Evolutionary conservation across 2,888 invertebrate genomes (phyloP), one percentile per base, ranked within the genome.

Genomic region (Caenorhabditis sinica): DNA sequence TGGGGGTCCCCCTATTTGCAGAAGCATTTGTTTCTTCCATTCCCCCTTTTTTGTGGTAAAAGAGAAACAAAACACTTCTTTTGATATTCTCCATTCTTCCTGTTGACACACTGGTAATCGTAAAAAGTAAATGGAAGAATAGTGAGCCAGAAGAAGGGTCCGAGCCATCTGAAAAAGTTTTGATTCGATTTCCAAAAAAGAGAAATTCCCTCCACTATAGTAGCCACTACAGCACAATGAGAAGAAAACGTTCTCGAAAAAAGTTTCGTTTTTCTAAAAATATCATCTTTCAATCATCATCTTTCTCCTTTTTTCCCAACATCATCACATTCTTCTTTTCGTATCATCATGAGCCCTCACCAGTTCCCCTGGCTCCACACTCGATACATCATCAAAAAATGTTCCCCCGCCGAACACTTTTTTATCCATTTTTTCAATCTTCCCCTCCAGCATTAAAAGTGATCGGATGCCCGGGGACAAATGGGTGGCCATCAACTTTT

Each of bases 401-500:
- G 11, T 45, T 63, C 63, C 40, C 11, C 60, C 40, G 36, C 36
- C 36, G 43, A 43, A 63, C 40, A 43, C 40, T 65, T 66, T 65
- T 56, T 68, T 77, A 80, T 80, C 79, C 65, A 45, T 43, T 66
- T 72, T 73, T 73, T 56, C 60, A 56, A 80, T 80, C 80, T 73
- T n/a, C n/a, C 23, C n/a, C 23, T 28, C 36, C 72, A 61, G n/a
- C 28, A 45, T 51, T 49, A 51, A 75, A 75, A 66, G 66, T 56
- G 69, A 61, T 40, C 68, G 77, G 76, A 66, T 56, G 60, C 30
- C 33, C 28, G 25, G 13, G 60, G 51, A 51, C 51, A 72, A 63
- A 51, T 51, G 51, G 65, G 63, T 74, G 74, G 74, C 43, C 63
- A 65, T 51, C 17, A 23, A 15, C 5, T 17, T 33, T 30, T 49